A percentile compares a stretch with the other conserved stretches of the same genome.
Conservation (phyloP, 2,797 vertebrate genomes). For the Chelonia mydas region DNA sequence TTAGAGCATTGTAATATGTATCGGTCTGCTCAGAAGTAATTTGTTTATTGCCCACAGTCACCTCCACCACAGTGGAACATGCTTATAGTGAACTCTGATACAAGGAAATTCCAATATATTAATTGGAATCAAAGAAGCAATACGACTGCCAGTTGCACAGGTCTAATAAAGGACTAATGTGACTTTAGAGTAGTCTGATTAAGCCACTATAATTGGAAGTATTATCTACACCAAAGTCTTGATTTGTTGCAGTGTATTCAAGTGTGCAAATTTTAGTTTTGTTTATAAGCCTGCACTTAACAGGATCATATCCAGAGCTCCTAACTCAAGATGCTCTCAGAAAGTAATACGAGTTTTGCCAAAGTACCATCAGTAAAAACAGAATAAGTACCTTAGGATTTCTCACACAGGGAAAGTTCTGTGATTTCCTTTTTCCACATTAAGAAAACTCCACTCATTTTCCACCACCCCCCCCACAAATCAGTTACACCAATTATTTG, state of each 20-base stretch:
- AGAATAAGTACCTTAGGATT: not conserved
- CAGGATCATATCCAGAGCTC: not conserved
- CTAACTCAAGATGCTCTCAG: not conserved
- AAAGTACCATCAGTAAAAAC: not conserved
- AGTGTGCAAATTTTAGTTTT: not conserved
- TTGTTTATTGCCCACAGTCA: not conserved
- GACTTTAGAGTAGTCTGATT: not conserved
- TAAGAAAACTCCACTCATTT: not conserved
- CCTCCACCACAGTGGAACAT: not conserved
- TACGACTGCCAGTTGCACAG: not conserved
- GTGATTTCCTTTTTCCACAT: not conserved
- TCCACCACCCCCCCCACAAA: not conserved
- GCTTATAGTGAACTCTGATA: not conserved
- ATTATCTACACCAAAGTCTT: not conserved
- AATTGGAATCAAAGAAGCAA: not conserved
- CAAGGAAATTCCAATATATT: not conserved
- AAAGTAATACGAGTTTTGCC: not conserved
- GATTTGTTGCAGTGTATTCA: not conserved
- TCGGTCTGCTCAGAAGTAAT: not conserved
- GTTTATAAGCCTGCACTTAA: not conserved
- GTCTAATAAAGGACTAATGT: not conserved
- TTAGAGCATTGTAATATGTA: fast-evolving
- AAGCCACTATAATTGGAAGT: not conserved
- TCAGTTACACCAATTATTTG: conserved; percentile 12
- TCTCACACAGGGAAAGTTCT: not conserved